Evolutionary conservation across 1,140 invertebrate species (phyloP).

Genomic region (Diachasma alloeum): DNA sequence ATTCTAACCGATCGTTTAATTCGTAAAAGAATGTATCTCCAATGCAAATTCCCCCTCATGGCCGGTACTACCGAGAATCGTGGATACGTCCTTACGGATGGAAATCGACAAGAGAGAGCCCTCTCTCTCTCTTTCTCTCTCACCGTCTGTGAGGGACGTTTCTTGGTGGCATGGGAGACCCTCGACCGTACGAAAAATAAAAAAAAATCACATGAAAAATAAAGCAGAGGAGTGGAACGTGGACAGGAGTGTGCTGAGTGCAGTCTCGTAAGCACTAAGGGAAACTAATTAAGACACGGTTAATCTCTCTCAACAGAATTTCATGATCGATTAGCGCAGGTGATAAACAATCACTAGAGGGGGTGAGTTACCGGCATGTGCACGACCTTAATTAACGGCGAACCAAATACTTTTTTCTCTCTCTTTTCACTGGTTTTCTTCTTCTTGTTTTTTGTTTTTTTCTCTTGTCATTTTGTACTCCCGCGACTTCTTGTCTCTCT

Average conservation of each 20-base stretch:
- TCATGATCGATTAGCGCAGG: constrained; percentile 54
- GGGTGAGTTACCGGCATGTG: constrained; percentile 35
- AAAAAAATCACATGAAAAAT: not conserved
- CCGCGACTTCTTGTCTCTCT: too few species aligned
- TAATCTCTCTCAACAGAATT: constrained; percentile 46
- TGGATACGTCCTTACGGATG: constrained; percentile 37
- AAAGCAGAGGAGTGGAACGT: not conserved
- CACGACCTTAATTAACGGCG: constrained; percentile 56
- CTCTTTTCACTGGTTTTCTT: not conserved
- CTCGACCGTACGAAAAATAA: not conserved
- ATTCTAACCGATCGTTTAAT: constrained; percentile 22
- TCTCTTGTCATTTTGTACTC: not conserved
- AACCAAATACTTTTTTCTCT: constrained; percentile 46
- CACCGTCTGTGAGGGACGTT: not conserved
- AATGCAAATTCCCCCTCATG: constrained; percentile 34
- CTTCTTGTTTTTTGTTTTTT: not conserved
- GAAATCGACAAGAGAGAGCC: constrained; percentile 28
- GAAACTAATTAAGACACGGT: constrained; percentile 60
- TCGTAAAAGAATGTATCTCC: constrained; percentile 21
- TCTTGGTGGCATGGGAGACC: constrained; percentile 13
- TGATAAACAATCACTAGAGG: constrained; percentile 48
- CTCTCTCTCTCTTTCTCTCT: not conserved
- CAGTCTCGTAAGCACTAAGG: constrained; percentile 29
- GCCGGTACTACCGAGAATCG: constrained; percentile 35
- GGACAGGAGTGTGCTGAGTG: constrained; percentile 1